These are phyloP conservation scores for Sebastes wilsoni DNA, from an alignment of 2,797 vertebrate species.

Conservation along the genomic window DNA sequence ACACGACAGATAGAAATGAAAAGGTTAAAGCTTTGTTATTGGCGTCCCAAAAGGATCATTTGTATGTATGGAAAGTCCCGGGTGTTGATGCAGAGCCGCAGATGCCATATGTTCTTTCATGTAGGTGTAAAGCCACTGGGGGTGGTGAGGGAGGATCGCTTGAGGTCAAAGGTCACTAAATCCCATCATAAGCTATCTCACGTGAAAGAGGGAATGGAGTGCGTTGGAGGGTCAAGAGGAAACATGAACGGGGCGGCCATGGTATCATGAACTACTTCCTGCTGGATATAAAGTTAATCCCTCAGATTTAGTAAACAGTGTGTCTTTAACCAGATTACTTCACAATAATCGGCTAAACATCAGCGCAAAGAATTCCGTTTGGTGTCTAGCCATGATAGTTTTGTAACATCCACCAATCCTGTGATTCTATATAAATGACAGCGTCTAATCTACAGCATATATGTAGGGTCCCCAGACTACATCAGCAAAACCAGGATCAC, in stretches of 20 bases:
- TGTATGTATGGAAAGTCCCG: conserved; percentile 4
- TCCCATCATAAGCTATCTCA: conserved; percentile 54
- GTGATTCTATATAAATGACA: conserved; percentile 44
- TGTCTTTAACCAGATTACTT: conserved; percentile 72
- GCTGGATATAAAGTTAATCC: conserved; percentile 66
- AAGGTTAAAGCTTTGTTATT: conserved; percentile 3
- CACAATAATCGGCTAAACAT: conserved; percentile 58
- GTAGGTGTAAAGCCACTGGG: conserved; percentile 50
- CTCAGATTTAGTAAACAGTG: conserved; percentile 56
- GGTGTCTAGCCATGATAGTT: conserved; percentile 46
- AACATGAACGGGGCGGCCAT: conserved; percentile 1
- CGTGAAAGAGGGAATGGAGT: conserved; percentile 32
- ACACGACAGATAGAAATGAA: background rate
- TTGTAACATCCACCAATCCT: conserved; percentile 43
- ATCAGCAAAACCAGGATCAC: conserved; percentile 71
- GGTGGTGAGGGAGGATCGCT: background rate
- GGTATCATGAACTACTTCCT: conserved; percentile 67
- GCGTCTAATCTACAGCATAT: conserved; percentile 52
- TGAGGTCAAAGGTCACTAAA: conserved; percentile 61
- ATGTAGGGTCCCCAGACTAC: conserved; percentile 40
- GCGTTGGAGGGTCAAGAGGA: conserved; percentile 35
- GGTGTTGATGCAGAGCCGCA: conserved; percentile 41
- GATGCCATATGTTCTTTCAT: conserved; percentile 56
- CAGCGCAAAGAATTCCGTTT: conserved; percentile 30
- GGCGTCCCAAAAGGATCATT: conserved; percentile 15